A percentile compares a stretch with the other conserved stretches of the same genome.
These are phyloP conservation scores for Styela clava DNA, from an alignment of 23 tunicate species.

Conservation along the genomic window DNA sequence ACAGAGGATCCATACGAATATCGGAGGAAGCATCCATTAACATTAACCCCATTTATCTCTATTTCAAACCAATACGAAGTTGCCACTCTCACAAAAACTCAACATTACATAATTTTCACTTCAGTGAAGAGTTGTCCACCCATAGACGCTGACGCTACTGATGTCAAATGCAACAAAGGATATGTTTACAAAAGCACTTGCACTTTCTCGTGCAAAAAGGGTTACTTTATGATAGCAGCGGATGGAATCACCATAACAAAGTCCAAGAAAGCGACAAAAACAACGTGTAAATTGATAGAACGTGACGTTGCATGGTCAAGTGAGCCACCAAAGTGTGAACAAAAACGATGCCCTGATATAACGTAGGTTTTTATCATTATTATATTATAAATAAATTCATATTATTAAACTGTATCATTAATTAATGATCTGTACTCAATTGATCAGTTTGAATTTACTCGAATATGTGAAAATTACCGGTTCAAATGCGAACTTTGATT, in stretches of 20 bases:
- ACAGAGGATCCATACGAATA: no score
- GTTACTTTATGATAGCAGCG: conserved; percentile 20
- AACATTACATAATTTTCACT: no score
- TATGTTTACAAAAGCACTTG: conserved; percentile 16
- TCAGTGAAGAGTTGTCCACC: conserved; percentile 22
- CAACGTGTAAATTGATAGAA: background rate
- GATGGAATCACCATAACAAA: conserved; percentile 23
- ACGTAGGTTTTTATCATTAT: background rate
- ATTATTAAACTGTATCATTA: background rate
- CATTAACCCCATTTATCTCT: no score
- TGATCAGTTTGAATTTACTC: no score
- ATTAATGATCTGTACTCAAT: background rate
- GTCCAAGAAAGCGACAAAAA: background rate
- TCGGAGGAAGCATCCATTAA: no score
- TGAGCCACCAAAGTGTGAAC: conserved; percentile 16
- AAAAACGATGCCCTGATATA: conserved; percentile 7
- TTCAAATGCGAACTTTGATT: no score
- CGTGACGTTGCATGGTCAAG: conserved; percentile 1
- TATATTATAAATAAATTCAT: conserved; percentile 8
- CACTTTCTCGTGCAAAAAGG: conserved; percentile 21
- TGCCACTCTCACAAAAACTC: no score
- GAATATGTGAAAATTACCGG: no score
- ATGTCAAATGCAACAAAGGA: conserved; percentile 16
- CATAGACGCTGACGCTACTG: conserved; percentile 4
- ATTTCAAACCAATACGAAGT: no score